phyloP scores from a whole-genome alignment of 2,888 invertebrate genomes.

The Acronicta leporina region DNA sequence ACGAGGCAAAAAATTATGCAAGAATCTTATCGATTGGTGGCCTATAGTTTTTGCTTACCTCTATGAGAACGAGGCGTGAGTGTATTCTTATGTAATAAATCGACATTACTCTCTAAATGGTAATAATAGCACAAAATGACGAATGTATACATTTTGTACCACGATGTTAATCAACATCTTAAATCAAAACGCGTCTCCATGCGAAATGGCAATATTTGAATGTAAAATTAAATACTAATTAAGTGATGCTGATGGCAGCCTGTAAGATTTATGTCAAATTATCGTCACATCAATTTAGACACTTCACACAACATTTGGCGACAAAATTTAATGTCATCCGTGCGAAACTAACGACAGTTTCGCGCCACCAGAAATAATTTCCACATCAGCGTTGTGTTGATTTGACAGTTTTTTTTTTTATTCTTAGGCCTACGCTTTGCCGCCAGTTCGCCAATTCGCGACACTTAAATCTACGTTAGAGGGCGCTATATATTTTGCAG shows the following conservation, averaged over 20 bases:
- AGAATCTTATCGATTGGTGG: too few relatives aligned
- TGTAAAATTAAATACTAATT: conserved; percentile 44
- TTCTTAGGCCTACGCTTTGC: too few relatives aligned
- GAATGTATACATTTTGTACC: too few relatives aligned
- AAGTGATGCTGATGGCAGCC: conserved; percentile 30
- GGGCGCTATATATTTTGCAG: too few relatives aligned
- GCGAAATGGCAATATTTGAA: conserved; percentile 18
- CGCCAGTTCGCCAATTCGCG: too few relatives aligned
- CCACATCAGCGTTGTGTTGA: neutral
- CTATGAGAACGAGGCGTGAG: too few relatives aligned
- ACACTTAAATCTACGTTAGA: too few relatives aligned
- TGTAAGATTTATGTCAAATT: conserved; percentile 31
- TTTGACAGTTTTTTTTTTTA: too few relatives aligned
- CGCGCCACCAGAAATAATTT: conserved; percentile 18
- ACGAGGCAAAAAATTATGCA: too few relatives aligned
- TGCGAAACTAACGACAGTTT: conserved; percentile 27
- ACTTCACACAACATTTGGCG: conserved; percentile 52
- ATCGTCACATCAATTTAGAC: conserved; percentile 31
- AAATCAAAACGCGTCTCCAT: conserved; percentile 12
- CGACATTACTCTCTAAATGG: neutral
- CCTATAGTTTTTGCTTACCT: too few relatives aligned
- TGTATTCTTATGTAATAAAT: neutral
- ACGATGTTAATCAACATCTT: conserved; percentile 14
- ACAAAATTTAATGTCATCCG: conserved; percentile 49
- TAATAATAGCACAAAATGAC: neutral